Base-by-base conservation (phyloP, 2,888 invertebrate genomes). In the Meteorus cinctellus region DNA sequence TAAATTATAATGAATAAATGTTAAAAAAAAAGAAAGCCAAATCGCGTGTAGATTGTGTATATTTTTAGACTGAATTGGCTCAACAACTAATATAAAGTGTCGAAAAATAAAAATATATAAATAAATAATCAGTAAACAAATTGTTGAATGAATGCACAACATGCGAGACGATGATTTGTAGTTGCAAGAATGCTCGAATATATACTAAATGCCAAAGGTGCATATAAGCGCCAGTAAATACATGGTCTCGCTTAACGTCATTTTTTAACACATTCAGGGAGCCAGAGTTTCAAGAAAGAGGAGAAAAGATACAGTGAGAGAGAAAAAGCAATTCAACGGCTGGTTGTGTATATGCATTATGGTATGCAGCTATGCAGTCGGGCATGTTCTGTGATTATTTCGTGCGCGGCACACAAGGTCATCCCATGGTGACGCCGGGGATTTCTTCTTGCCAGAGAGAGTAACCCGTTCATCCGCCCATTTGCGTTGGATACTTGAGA, bases 291-390 rank as follows among this genome's bases (percentile, higher is more conserved):
- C 55, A 55, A 19, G 55, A 24, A 63, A 48, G 34, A 48, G 34
- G 55, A 14, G 55, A 6, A 55, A 55, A 55, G 19, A 48, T 4
- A 48, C 16, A 16, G 45, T 27, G 59, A 55, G 29, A 60, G 34
- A 72, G 51, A 69, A n/a, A 29, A 19, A 69, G 10, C 29, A 16
- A 66, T 66, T 55, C 45, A 65, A 75, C 60, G 74, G 68, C 36
- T 68, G 60, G 68, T 68, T 68, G 45, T 74, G 62, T 55, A 36
- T 72, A 72, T 78, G 78, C 80, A 81, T 83, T 81, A 85, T 84
- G 86, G 86, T 86, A 87, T 86, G 86, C 86, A 85, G 86, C 84
- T 86, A 86, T 85, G 86, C 86, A 84, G 86, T 82, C 84, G 81
- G 83, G 84, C 84, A 83, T 84, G 85, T 84, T 85, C 81, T 86